These are phyloP conservation scores for Pemphigus obesinymphae DNA, from an alignment of 1,140 invertebrate species.

Conservation along the genomic window DNA sequence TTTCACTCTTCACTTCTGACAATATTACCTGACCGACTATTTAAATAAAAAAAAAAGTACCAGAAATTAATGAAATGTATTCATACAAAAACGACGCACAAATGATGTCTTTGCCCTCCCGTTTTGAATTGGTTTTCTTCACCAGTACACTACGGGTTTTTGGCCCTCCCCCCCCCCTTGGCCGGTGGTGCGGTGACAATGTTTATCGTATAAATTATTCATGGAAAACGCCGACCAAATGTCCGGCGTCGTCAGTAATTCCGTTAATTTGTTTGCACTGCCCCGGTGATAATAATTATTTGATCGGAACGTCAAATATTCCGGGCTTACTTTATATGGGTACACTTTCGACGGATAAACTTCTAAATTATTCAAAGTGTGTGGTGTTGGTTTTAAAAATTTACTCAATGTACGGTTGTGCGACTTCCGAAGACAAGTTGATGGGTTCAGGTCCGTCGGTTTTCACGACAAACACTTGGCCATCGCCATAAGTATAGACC, in stretches of 20 bases:
- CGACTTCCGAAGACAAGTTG: too few species aligned
- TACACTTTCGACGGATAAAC: background rate
- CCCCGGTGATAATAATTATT: conserved; percentile 16
- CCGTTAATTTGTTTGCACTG: conserved; percentile 15
- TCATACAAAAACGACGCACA: too few species aligned
- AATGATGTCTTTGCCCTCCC: background rate
- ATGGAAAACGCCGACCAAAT: background rate
- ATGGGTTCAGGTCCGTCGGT: too few species aligned
- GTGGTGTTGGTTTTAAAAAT: too few species aligned
- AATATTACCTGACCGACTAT: too few species aligned
- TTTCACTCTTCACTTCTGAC: too few species aligned
- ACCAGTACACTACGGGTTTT: background rate
- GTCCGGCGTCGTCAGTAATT: background rate
- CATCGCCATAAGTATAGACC: too few species aligned
- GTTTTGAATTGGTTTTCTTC: background rate
- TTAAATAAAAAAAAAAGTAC: too few species aligned
- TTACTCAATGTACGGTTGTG: too few species aligned
- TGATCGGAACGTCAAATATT: background rate
- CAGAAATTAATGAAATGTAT: too few species aligned
- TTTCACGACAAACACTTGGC: too few species aligned
- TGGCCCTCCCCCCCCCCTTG: too few species aligned
- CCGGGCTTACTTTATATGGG: background rate
- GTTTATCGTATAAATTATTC: conserved; percentile 23
- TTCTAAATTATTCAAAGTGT: conserved; percentile 9
- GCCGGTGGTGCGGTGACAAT: background rate